A percentile compares a stretch with the other conserved stretches of the same genome.
phyloP scores from a whole-genome alignment of 53 echinoderm and acorn worm genomes.

The Holothuria scabra region DNA sequence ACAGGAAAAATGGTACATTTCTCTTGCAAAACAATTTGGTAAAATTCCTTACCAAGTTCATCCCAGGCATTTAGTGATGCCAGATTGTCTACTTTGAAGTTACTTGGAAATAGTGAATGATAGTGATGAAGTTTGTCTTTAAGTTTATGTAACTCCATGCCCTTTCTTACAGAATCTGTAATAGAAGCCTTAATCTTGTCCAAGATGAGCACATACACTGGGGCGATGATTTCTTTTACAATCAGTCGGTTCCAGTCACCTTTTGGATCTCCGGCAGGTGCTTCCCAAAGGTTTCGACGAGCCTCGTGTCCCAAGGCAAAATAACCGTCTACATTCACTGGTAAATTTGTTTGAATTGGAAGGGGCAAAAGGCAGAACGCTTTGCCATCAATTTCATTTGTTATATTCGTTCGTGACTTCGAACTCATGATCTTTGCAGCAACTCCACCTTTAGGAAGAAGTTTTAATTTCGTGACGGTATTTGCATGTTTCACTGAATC shows the following conservation, averaged over 20 bases:
- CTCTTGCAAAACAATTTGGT: neutral
- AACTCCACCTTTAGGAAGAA: constrained; percentile 57
- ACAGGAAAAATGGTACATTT: neutral
- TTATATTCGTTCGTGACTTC: neutral
- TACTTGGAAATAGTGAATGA: neutral
- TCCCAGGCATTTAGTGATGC: neutral
- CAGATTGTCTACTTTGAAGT: too few relatives aligned
- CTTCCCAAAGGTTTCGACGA: constrained; percentile 24
- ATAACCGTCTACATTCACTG: constrained; percentile 38
- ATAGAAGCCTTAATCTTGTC: neutral
- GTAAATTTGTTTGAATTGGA: constrained; percentile 26
- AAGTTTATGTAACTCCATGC: neutral
- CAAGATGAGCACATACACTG: neutral
- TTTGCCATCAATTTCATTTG: constrained; percentile 5
- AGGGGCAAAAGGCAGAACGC: constrained; percentile 45
- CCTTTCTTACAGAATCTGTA: neutral
- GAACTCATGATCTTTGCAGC: constrained; percentile 30
- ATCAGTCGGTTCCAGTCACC: constrained; percentile 31
- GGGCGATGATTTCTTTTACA: constrained; percentile 4
- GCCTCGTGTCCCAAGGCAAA: constrained; percentile 16
- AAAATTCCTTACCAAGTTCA: constrained; percentile 4
- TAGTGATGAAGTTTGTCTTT: neutral
- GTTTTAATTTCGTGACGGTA: constrained; percentile 25
- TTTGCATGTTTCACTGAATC: neutral
- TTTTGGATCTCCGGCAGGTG: neutral